These are phyloP conservation scores for Tenthredo notha DNA, from an alignment of 2,888 invertebrate species.

Conservation along the genomic window DNA sequence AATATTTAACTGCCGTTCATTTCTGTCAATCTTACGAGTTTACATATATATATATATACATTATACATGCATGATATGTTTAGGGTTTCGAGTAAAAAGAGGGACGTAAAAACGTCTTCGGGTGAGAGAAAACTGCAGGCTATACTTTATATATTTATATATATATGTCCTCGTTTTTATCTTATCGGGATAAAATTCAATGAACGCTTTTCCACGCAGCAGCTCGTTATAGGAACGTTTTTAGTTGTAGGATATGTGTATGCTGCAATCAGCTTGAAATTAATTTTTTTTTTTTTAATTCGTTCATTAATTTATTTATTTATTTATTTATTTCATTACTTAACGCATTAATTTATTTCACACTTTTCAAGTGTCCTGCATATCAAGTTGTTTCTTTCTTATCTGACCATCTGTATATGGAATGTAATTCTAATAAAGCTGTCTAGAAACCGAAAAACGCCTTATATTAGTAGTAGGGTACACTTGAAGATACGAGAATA, in stretches of 20 bases:
- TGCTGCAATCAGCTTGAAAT: not conserved
- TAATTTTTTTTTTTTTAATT: not conserved
- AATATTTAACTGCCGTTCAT: slow-evolving; percentile 36
- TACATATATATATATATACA: not conserved
- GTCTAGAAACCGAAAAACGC: not conserved
- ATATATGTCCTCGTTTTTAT: not conserved
- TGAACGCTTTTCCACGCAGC: not conserved
- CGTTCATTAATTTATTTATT: not conserved
- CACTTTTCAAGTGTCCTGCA: not conserved
- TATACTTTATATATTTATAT: not conserved
- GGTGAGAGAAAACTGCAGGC: not conserved
- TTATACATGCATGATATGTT: not conserved
- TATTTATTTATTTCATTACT: not conserved
- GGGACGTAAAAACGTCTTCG: not conserved
- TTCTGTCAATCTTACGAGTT: not conserved
- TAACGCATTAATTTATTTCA: not conserved
- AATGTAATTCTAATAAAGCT: not conserved
- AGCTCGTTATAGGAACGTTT: not conserved
- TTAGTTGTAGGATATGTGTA: not conserved
- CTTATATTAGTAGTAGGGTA: not conserved
- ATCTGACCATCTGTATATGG: not conserved
- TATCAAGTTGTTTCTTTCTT: not conserved
- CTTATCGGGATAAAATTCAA: slow-evolving; percentile 7
- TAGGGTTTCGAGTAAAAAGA: slow-evolving; percentile 9
- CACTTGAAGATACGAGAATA: slow-evolving; percentile 1